Base-by-base conservation (phyloP, 2,113 vertebrate genomes). In the Eclectus roratus region DNA sequence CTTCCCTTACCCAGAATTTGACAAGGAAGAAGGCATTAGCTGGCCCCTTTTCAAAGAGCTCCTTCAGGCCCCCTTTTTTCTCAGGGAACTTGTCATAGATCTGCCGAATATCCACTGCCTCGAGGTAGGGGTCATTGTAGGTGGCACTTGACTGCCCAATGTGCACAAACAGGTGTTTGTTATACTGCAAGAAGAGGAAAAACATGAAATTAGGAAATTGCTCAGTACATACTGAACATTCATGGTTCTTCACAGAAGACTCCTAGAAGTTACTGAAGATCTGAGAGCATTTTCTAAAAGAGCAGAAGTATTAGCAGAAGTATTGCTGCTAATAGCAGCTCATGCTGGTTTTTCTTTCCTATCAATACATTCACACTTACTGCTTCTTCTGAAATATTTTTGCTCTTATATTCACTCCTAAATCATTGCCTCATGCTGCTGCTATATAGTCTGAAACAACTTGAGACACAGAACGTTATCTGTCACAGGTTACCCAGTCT, bases 11-110 rank as follows among this genome's bases (percentile, higher is more conserved):
- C 99, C 99, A 99, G 97, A 99, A 99, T 95, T 99, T 99, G 94
- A 99, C 99, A 10, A 99, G 98, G 96, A 99, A 99, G 97, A 99
- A 99, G 49, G 99, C 98, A 29, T 98, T 99, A 78, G 97, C 96
- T n/a, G 98, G 98, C 76, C 99, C 99, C 73, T 98, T 98, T 96
- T 99, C 99, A 93, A 99, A 99, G 78, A 99, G 98, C 93, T 99
- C 99, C 97, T 99, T 99, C 97, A 99, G 97, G 50, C 99, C 99
- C 9, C 99, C 99, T 96, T 99, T 99, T 93, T 99, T 99, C 97
- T 99, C 99, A 0, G 99, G 99, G 97, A 99, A 99, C 93, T 99
- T 99, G 98, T 99, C 99, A 58, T 99, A 99, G 97, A 99, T 99
- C 98, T 99, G 99, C 85, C 98, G 97, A 94, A 99, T 97, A 96